Conservation (phyloP, 2,113 vertebrate genomes). For the Camelus dromedarius region DNA sequence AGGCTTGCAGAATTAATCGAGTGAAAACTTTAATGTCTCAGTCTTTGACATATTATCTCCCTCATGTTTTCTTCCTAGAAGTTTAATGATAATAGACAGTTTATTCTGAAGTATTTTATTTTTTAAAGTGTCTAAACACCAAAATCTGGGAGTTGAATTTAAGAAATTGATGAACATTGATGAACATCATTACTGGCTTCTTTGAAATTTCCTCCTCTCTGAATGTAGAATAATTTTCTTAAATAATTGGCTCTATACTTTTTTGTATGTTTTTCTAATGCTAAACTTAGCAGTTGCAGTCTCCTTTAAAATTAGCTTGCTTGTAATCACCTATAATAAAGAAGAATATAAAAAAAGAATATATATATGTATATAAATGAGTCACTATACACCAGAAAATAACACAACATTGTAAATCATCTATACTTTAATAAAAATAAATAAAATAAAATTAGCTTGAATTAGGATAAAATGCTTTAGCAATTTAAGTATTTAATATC, state of each 20-base stretch:
- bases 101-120: slow-evolving; percentile 30
- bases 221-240: neutral
- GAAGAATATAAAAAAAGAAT: no score
- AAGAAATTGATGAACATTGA: neutral
- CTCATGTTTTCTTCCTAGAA: slow-evolving; percentile 8
- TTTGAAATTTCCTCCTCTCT: slow-evolving; percentile 38
- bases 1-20: neutral
- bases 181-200: neutral
- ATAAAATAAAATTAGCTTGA: neutral
- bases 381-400: no score
- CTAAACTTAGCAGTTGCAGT: neutral
- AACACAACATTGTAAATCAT: no score
- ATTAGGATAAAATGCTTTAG: neutral
- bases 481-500: neutral
- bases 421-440: no score
- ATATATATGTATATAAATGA: no score
- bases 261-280: neutral
- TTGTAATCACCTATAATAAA: no score
- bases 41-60: neutral
- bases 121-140: neutral
- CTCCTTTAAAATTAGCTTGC: neutral
- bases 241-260: neutral
- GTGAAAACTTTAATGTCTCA: neutral
- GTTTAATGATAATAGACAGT: neutral
- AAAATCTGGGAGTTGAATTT: neutral